Evolutionary conservation across 2,113 vertebrate genomes (phyloP).

Genomic region (Melanotaenia duboulayi): DNA sequence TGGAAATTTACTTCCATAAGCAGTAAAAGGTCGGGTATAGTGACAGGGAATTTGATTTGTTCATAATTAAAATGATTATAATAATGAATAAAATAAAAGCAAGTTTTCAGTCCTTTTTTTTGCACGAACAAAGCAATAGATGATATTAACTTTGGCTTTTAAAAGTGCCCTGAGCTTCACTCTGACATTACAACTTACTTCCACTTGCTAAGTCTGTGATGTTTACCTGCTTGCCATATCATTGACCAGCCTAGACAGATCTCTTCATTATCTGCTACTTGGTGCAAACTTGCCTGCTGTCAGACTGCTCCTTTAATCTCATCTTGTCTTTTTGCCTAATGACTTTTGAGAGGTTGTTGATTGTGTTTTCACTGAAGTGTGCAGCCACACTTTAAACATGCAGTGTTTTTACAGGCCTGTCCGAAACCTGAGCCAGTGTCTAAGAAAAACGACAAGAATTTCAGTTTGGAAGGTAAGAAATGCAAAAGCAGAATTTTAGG

Average conservation of each 20-base stretch:
- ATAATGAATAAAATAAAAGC: neutral
- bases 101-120: neutral
- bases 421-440: slow-evolving; percentile 33
- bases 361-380: slow-evolving; percentile 42
- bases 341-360: slow-evolving; percentile 45
- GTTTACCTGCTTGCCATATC: slow-evolving; percentile 75
- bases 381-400: slow-evolving; percentile 37
- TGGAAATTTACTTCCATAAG: neutral
- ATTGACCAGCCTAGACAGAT: slow-evolving; percentile 74
- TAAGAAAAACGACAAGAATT: slow-evolving; percentile 44
- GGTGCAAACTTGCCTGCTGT: slow-evolving; percentile 63
- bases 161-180: slow-evolving; percentile 52
- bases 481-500: neutral
- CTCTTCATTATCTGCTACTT: slow-evolving; percentile 76
- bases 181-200: slow-evolving; percentile 70
- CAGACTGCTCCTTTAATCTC: slow-evolving; percentile 51
- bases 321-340: slow-evolving; percentile 42
- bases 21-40: neutral
- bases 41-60: neutral
- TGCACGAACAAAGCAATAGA: neutral
- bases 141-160: slow-evolving; percentile 22
- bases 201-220: slow-evolving; percentile 57
- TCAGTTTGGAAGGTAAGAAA: slow-evolving; percentile 40
- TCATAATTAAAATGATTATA: neutral
- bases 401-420: slow-evolving; percentile 56